Evolutionary conservation across 2,888 invertebrate genomes (phyloP).

Genomic region (Tenthredo amoena): DNA sequence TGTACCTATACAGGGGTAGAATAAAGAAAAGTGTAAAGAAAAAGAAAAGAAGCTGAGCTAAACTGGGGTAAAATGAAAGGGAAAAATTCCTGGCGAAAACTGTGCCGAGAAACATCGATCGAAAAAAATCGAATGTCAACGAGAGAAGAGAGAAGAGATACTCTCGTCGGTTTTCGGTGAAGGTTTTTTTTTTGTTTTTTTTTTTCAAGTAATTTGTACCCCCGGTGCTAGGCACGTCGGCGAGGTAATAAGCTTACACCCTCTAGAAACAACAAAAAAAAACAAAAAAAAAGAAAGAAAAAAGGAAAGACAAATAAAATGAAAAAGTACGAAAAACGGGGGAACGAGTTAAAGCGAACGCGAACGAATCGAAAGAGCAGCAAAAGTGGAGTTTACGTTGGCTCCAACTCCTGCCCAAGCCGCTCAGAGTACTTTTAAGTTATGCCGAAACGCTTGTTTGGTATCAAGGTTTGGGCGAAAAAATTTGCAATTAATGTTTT

Average conservation of each 20-base stretch:
- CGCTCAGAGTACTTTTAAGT: conserved; percentile 26
- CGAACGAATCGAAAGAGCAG: neutral
- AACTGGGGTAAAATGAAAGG: neutral
- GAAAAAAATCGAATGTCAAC: neutral
- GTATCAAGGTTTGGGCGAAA: neutral
- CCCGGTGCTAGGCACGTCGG: neutral
- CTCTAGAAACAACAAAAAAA: neutral
- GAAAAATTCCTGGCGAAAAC: neutral
- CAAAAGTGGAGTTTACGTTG: conserved; percentile 3
- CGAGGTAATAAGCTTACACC: conserved; percentile 42
- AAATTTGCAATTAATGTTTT: neutral
- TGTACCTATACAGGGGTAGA: neutral
- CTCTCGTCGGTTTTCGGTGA: neutral
- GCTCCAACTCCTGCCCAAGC: neutral
- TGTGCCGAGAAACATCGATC: neutral
- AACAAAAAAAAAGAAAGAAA: neutral
- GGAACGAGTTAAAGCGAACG: conserved; percentile 14
- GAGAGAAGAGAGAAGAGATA: neutral
- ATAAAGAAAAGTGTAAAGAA: neutral
- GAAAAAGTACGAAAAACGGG: neutral
- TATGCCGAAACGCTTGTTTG: neutral
- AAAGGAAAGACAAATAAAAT: neutral
- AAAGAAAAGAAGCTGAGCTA: neutral
- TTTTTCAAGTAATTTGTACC: neutral
- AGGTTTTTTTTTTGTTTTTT: neutral